A percentile compares a stretch with the other conserved stretches of the same genome.
These are phyloP conservation scores for Parauchenoglanis ngamensis DNA, from an alignment of 2,797 vertebrate genomes.

Conservation along the genomic window DNA sequence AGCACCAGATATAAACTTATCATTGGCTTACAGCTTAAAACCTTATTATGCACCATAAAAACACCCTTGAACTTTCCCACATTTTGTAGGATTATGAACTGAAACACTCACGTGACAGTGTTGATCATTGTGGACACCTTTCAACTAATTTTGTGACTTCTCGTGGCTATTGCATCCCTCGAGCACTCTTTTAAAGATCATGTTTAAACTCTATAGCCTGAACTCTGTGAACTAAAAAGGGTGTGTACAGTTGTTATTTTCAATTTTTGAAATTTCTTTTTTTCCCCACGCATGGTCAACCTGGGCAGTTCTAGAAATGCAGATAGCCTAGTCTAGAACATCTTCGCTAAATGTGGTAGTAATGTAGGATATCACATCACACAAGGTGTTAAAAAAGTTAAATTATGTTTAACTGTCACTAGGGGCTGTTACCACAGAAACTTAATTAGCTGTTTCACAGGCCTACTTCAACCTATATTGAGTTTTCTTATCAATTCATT, in stretches of 20 bases:
- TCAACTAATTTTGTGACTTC: not conserved
- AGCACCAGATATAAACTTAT: constrained; percentile 1
- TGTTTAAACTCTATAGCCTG: not conserved
- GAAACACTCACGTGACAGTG: not conserved
- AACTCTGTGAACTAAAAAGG: not conserved
- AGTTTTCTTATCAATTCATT: not conserved
- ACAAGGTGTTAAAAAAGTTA: not conserved
- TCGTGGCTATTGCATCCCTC: not conserved
- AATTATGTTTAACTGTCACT: not conserved
- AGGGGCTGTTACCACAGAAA: not conserved
- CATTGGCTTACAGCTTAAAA: not conserved
- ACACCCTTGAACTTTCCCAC: not conserved
- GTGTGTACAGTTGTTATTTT: not conserved
- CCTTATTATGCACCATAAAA: not conserved
- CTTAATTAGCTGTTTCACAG: not conserved
- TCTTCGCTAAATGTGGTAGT: not conserved
- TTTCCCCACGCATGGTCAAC: not conserved
- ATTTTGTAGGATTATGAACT: not conserved
- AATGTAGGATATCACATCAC: not conserved
- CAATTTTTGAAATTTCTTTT: not conserved
- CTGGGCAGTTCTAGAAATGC: not conserved
- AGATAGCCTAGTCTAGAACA: not conserved
- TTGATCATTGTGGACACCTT: not conserved
- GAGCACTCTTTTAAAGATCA: too few species aligned
- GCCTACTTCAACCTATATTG: not conserved